These are phyloP conservation scores for Adelognathus sp. DNA, from an alignment of 2,888 invertebrate species.

Conservation along the genomic window DNA sequence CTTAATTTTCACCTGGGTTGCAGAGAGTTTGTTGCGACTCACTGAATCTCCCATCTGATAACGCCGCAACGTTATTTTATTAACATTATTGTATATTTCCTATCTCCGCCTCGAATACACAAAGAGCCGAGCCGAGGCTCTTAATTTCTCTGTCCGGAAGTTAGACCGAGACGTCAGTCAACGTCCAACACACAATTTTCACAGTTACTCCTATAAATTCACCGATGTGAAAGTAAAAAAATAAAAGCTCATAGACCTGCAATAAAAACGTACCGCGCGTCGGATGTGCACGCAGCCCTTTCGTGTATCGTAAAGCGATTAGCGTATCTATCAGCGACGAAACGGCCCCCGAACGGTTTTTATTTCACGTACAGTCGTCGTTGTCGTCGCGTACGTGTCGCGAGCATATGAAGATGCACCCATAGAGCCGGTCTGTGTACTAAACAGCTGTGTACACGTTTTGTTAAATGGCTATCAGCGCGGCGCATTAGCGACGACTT, in stretches of 20 bases:
- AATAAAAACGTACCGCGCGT: constrained; percentile 2
- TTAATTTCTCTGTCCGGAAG: background rate
- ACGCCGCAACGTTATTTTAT: background rate
- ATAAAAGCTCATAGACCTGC: background rate
- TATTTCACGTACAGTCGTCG: no score
- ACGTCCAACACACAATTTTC: background rate
- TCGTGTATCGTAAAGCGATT: constrained; percentile 33
- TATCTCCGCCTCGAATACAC: background rate
- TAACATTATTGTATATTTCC: background rate
- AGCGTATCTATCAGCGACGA: constrained; percentile 21
- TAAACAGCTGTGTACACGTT: constrained; percentile 34
- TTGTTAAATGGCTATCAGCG: constrained; percentile 47
- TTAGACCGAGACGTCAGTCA: background rate
- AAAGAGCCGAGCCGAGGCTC: background rate
- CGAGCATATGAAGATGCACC: no score
- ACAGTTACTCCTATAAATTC: background rate
- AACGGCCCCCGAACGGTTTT: background rate
- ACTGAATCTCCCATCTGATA: background rate
- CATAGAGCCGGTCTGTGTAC: background rate
- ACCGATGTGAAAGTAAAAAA: background rate
- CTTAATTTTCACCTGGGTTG: background rate
- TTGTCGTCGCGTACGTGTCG: no score
- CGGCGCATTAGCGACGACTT: constrained; percentile 44
- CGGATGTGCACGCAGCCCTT: background rate
- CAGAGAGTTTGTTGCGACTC: background rate